These are phyloP conservation scores for Cryptocephalus moraei DNA, from an alignment of 2,888 invertebrate species.

Conservation along the genomic window DNA sequence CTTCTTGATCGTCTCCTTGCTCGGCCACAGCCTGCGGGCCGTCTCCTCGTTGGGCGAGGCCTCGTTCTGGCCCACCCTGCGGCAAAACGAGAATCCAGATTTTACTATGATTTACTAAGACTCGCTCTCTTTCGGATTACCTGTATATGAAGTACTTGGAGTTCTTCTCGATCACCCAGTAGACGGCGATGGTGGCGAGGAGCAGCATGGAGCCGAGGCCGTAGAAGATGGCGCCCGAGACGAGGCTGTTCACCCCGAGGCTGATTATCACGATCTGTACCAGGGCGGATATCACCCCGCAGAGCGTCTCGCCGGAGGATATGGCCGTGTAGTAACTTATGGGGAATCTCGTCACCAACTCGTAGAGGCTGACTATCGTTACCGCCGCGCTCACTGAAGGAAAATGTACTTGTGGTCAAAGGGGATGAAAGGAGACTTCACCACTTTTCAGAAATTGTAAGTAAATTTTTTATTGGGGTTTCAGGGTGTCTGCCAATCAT, in stretches of 20 bases:
- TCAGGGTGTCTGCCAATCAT: too few relatives aligned
- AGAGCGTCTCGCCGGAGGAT: slow-evolving; percentile 20
- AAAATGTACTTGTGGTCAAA: too few relatives aligned
- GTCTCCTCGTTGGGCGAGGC: neutral
- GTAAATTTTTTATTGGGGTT: too few relatives aligned
- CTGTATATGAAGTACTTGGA: slow-evolving; percentile 21
- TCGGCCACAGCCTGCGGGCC: slow-evolving; percentile 2
- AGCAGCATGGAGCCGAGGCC: slow-evolving; percentile 13
- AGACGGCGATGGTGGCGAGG: slow-evolving; percentile 13
- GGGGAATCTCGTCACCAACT: slow-evolving; percentile 22
- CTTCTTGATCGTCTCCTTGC: slow-evolving; percentile 5
- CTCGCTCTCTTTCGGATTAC: slow-evolving; percentile 9
- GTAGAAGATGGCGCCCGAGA: slow-evolving; percentile 8
- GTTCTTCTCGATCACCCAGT: slow-evolving; percentile 11
- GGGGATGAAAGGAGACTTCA: too few relatives aligned
- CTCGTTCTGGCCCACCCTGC: neutral
- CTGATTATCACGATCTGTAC: slow-evolving; percentile 14
- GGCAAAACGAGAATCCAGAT: too few relatives aligned
- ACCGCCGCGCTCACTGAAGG: slow-evolving; percentile 18
- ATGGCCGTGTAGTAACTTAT: slow-evolving; percentile 17
- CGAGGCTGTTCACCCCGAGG: slow-evolving; percentile 4
- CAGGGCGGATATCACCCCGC: slow-evolving; percentile 20
- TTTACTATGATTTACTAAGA: too few relatives aligned
- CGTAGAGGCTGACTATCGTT: slow-evolving; percentile 21
- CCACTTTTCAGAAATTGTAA: too few relatives aligned